Evolutionary conservation across 1,140 invertebrate genomes (phyloP), one percentile per base, ranked within the genome.

Genomic region (Phenacoccus solenopsis): DNA sequence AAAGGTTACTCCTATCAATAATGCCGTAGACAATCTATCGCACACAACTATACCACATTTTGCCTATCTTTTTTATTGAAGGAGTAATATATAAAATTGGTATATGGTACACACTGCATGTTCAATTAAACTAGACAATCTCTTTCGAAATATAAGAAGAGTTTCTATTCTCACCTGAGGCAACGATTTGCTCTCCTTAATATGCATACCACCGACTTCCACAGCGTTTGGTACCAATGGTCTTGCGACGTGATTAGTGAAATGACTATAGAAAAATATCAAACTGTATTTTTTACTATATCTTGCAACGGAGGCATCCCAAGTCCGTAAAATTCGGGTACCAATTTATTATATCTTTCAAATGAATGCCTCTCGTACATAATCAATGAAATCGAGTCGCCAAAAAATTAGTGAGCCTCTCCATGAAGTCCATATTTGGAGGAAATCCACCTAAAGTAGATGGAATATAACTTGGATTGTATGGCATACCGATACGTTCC

Each of bases 161-260:
- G n/a, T n/a, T n/a, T n/a, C n/a, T n/a, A 27, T 22, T 32, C 69
- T 64, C 25, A 71, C 70, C 28, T 38, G 16, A 0, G 68, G 69
- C 38, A 67, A 30, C 13, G 28, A 13, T 49, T 35, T 35, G 16
- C 27, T 20, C 30, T 16, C 10, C 16, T 56, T 49, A 16, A 71
- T 25, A 5, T 68, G 32, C 71, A 85, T 77, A 1, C 87, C 87
- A 32, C 85, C 86, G 32, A 89, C 77, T 78, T 88, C 85, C 10
- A 87, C 82, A 1, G 87, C 78, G 71, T 82, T 83, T 0, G 86
- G 83, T 0, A 84, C 80, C 67, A 83, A 76, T 20, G 86, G 79
- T 49, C 78, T 78, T 0, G 83, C 75, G 69, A 82, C 84, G 7
- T 87, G 22, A 49, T 68, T 73, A 21, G 73, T 73, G 64, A 81